Conservation (phyloP, 2,113 vertebrate species). For the Potamarius usumacintae region DNA sequence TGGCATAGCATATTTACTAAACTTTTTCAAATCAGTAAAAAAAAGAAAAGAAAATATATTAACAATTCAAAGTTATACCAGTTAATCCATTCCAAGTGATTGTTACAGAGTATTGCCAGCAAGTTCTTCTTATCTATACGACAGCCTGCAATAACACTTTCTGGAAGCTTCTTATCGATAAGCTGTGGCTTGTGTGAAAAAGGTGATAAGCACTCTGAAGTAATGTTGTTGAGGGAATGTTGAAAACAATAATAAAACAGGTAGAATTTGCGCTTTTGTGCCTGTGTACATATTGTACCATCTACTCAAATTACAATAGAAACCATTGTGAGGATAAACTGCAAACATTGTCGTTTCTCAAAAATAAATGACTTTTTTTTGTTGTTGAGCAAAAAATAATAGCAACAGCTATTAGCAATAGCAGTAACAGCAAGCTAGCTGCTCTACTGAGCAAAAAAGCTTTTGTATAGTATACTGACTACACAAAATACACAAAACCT, state of each 20-base stretch:
- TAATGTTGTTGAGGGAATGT: background rate
- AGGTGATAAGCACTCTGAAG: background rate
- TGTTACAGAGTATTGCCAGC: no score
- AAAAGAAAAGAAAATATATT: background rate
- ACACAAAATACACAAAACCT: conserved; percentile 61
- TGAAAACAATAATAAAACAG: background rate
- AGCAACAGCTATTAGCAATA: background rate
- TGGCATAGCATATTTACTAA: background rate
- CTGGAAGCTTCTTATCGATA: background rate
- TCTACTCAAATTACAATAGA: background rate
- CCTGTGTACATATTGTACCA: background rate
- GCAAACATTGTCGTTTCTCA: background rate
- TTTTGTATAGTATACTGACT: background rate
- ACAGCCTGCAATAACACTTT: background rate
- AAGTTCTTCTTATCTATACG: background rate
- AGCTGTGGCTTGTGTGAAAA: no score
- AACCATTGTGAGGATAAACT: background rate
- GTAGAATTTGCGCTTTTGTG: background rate
- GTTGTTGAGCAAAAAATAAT: background rate
- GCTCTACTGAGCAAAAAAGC: background rate
- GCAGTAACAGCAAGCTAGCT: background rate
- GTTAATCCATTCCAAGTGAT: background rate
- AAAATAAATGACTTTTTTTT: background rate
- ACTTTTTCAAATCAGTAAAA: background rate
- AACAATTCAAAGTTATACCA: background rate